These are phyloP conservation scores for Agelastica alni DNA, from an alignment of 2,888 invertebrate genomes.

Conservation along the genomic window DNA sequence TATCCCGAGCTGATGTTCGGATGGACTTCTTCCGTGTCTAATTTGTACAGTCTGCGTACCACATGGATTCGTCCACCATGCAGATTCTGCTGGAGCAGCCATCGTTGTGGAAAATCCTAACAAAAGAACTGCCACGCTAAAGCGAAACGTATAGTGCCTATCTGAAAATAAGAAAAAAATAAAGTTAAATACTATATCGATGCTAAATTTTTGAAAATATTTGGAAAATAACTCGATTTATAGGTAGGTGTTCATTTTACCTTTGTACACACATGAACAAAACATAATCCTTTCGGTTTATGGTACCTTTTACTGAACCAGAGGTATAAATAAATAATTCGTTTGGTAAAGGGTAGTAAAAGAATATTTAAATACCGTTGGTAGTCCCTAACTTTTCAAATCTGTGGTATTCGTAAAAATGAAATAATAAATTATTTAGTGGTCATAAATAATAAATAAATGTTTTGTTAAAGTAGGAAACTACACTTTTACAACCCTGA, in stretches of 20 bases:
- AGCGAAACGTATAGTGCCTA: conserved; percentile 31
- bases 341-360: too few relatives aligned
- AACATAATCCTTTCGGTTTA: too few relatives aligned
- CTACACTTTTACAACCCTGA: background rate
- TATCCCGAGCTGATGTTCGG: conserved; percentile 36
- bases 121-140: conserved; percentile 29
- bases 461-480: background rate
- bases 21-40: conserved; percentile 41
- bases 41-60: conserved; percentile 26
- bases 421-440: background rate
- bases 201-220: too few relatives aligned
- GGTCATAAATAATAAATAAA: background rate
- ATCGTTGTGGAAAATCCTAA: conserved; percentile 28
- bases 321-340: too few relatives aligned
- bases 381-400: too few relatives aligned
- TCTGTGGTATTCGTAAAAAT: background rate
- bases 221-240: too few relatives aligned
- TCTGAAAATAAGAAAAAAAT: conserved; percentile 35
- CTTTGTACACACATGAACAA: too few relatives aligned
- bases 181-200: too few relatives aligned
- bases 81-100: conserved; percentile 29
- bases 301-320: too few relatives aligned
- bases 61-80: conserved; percentile 44
- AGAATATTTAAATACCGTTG: too few relatives aligned
- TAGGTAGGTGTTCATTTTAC: too few relatives aligned